Conservation (phyloP, 2,888 invertebrate species). For the Entomobrya multifasciata region DNA sequence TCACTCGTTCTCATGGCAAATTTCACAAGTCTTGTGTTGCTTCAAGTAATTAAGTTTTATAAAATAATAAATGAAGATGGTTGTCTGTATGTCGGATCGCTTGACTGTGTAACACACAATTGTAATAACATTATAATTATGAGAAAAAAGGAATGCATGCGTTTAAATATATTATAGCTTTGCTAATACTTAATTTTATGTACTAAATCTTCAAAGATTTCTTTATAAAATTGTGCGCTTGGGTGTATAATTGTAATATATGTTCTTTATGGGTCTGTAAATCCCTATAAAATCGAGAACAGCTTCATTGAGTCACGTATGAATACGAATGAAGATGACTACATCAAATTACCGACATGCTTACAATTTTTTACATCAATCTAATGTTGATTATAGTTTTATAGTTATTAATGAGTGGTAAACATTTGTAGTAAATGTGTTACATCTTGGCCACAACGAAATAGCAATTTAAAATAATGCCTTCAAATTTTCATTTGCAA, state of each 20-base stretch:
- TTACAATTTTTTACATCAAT: not conserved
- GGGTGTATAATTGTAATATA: no score
- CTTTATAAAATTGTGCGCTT: no score
- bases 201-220: no score
- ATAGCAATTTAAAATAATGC: not conserved
- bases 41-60: slow-evolving; percentile 64
- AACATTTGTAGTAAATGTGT: no score
- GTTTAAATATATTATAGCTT: no score
- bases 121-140: not conserved
- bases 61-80: slow-evolving; percentile 66
- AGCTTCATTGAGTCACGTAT: not conserved
- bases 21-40: slow-evolving; percentile 50
- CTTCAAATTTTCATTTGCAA: slow-evolving; percentile 10
- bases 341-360: not conserved
- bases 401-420: no score
- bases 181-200: no score
- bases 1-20: slow-evolving; percentile 42
- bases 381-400: not conserved
- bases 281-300: not conserved
- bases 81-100: slow-evolving; percentile 64
- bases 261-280: not conserved
- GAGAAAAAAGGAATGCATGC: not conserved
- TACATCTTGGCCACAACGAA: no score
- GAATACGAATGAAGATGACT: slow-evolving; percentile 25
- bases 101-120: slow-evolving; percentile 37